Conservation (phyloP, 2,113 vertebrate species). For the Herpailurus yagouaroundi region DNA sequence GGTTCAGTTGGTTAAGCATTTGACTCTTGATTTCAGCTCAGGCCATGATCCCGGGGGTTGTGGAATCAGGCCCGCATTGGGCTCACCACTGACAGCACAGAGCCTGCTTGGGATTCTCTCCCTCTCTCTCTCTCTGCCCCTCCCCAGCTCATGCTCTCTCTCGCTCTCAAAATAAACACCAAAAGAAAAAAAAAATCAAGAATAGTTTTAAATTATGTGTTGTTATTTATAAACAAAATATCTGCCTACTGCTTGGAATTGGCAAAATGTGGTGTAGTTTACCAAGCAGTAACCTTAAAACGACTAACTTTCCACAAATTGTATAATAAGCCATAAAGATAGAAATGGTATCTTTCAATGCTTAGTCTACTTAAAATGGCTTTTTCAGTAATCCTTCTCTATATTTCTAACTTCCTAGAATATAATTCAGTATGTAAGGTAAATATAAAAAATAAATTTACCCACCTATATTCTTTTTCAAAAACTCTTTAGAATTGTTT, state of each 20-base stretch:
- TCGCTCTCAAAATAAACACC: too few species aligned
- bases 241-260: not conserved
- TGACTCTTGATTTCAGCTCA: too few species aligned
- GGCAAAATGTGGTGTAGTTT: not conserved
- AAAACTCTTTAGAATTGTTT: conserved; percentile 62
- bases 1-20: too few species aligned
- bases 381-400: conserved; percentile 57
- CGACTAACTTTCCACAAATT: not conserved
- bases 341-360: conserved; percentile 1
- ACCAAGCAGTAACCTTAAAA: conserved; percentile 1
- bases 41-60: too few species aligned
- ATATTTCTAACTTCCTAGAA: conserved; percentile 56
- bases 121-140: too few species aligned
- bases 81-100: too few species aligned
- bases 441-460: conserved; percentile 77
- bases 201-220: not conserved
- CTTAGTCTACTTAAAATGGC: not conserved
- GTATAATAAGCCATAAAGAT: not conserved
- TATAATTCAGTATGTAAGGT: conserved; percentile 71
- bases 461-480: conserved; percentile 74
- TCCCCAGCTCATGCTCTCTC: too few species aligned
- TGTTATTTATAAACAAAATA: conserved; percentile 24
- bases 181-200: not conserved
- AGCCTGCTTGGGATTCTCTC: too few species aligned
- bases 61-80: too few species aligned